Conservation (phyloP, 2,797 vertebrate species). For the Notamacropus eugenii region DNA sequence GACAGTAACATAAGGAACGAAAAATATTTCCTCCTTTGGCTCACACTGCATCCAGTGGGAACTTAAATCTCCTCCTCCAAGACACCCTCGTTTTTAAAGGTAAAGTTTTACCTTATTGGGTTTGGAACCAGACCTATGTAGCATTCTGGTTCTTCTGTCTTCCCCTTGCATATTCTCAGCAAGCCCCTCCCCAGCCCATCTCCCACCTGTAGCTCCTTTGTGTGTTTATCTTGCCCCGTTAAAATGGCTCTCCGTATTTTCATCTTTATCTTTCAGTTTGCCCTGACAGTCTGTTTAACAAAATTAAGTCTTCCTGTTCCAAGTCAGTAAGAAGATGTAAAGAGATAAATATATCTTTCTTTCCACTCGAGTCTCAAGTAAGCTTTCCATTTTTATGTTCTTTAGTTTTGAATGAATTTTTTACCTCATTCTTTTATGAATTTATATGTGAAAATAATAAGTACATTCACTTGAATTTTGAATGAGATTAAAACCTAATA, state of each 20-base stretch:
- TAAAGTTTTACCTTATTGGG: background rate
- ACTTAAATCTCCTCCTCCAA: background rate
- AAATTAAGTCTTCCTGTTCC: slow-evolving; percentile 91
- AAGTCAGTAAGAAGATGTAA: slow-evolving; percentile 94
- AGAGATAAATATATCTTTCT: slow-evolving; percentile 95
- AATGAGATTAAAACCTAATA: slow-evolving; percentile 33
- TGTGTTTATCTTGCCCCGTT: background rate
- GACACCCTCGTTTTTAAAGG: background rate
- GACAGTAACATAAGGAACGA: too few relatives aligned
- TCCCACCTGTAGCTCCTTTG: background rate
- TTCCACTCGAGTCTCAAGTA: slow-evolving; percentile 95
- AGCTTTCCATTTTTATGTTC: slow-evolving; percentile 66
- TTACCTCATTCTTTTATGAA: slow-evolving; percentile 50
- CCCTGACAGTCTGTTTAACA: slow-evolving; percentile 93
- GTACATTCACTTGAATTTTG: slow-evolving; percentile 45
- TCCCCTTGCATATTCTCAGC: background rate
- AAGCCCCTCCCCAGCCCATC: background rate
- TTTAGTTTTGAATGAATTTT: slow-evolving; percentile 60
- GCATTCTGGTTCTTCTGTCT: background rate
- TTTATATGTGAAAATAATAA: slow-evolving; percentile 52
- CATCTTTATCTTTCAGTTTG: slow-evolving; percentile 87
- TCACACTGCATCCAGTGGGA: too few relatives aligned
- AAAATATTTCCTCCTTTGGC: too few relatives aligned
- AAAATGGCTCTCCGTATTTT: slow-evolving; percentile 22
- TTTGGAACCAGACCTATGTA: background rate